A percentile compares a stretch with the other conserved stretches of the same genome.
Conservation (phyloP, 2,888 invertebrate genomes). For the Gasteruption jaculator region DNA sequence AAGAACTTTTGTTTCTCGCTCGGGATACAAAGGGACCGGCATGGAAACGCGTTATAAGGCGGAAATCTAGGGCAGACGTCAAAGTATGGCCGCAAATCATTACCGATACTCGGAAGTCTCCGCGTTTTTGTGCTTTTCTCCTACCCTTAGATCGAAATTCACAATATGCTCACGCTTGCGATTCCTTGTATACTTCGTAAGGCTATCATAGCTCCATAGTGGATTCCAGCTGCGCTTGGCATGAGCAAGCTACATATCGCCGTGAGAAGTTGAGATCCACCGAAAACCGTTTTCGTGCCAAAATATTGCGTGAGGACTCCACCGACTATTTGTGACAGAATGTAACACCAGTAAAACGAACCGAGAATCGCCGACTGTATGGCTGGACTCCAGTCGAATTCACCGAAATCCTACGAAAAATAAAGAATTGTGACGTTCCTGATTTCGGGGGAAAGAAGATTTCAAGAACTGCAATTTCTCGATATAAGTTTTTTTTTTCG, state of each 20-base stretch:
- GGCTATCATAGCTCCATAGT: slow-evolving; percentile 60
- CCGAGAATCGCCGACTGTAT: slow-evolving; percentile 64
- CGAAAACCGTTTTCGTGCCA: slow-evolving; percentile 68
- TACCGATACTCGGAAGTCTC: too few relatives aligned
- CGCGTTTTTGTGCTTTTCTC: too few relatives aligned
- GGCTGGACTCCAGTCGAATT: slow-evolving; percentile 62
- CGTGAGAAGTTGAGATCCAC: slow-evolving; percentile 67
- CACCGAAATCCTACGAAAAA: slow-evolving; percentile 54
- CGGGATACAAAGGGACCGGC: too few relatives aligned
- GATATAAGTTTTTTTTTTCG: too few relatives aligned
- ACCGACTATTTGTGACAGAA: slow-evolving; percentile 65
- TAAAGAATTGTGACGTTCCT: too few relatives aligned
- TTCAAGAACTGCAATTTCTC: too few relatives aligned
- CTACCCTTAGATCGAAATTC: background rate
- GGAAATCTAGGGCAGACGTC: too few relatives aligned
- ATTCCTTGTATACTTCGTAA: slow-evolving; percentile 66
- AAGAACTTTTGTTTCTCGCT: too few relatives aligned
- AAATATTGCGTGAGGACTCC: slow-evolving; percentile 67
- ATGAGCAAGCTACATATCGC: slow-evolving; percentile 65
- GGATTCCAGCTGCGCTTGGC: slow-evolving; percentile 61
- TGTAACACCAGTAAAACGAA: slow-evolving; percentile 72
- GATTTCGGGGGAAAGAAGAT: too few relatives aligned
- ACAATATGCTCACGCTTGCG: slow-evolving; percentile 58
- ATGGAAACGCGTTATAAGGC: too few relatives aligned
- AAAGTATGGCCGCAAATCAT: too few relatives aligned